Conservation (phyloP, 2,888 invertebrate genomes). For the Epistrophe grossulariae region DNA sequence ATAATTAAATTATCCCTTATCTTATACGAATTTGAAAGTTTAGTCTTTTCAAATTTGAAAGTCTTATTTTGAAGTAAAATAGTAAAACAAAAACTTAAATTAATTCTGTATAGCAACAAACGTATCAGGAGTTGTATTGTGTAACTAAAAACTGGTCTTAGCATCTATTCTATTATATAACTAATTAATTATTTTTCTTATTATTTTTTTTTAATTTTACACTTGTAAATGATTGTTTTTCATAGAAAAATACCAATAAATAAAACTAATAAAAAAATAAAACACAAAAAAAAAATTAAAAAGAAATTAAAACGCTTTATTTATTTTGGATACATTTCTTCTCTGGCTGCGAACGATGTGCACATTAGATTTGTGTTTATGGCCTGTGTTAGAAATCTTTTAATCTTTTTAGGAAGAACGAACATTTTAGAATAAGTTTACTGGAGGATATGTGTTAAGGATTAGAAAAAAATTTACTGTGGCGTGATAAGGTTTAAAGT, state of each 20-base stretch:
- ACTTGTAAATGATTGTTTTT: constrained; percentile 75
- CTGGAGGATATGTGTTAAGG: too few species aligned
- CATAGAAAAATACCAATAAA: constrained; percentile 74
- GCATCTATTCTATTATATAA: constrained; percentile 71
- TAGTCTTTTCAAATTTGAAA: constrained; percentile 12
- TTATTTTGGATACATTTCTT: constrained; percentile 6
- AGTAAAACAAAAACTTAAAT: constrained; percentile 20
- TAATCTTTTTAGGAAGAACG: too few species aligned
- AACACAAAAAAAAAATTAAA: constrained; percentile 58
- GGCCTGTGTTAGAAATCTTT: too few species aligned
- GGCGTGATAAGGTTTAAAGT: too few species aligned
- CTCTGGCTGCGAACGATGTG: background rate
- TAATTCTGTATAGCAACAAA: constrained; percentile 65
- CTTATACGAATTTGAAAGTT: constrained; percentile 50
- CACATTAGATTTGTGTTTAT: too few species aligned
- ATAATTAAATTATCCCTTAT: constrained; percentile 18
- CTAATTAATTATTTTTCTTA: constrained; percentile 63
- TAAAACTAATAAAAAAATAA: constrained; percentile 70
- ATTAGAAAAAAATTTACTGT: too few species aligned
- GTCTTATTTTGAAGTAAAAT: constrained; percentile 48
- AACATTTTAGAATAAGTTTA: too few species aligned
- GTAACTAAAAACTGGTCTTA: constrained; percentile 68
- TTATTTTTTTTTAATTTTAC: constrained; percentile 69
- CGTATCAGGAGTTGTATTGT: constrained; percentile 71
- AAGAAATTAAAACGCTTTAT: constrained; percentile 32